Evolutionary conservation across 2,797 vertebrate species (phyloP), one percentile per base, ranked within the genome.

Genomic region (Bovichtus variegatus): DNA sequence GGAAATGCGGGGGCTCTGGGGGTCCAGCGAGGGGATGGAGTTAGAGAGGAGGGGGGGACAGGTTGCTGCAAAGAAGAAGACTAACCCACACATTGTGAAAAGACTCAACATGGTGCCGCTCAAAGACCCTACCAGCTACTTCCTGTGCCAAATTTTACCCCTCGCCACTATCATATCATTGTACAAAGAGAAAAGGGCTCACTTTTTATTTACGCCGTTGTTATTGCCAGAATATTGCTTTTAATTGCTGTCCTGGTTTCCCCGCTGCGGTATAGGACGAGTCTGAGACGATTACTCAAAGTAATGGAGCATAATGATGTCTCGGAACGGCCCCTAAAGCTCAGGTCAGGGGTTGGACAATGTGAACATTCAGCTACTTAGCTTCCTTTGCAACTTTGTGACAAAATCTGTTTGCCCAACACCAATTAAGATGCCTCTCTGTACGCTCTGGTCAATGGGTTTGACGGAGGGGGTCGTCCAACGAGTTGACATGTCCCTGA

Each of bases 281-380:
- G 93, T 94, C 92, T 92, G 91, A 93, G 92, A 94, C 80, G 92
- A 96, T 95, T 94, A 95, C 95, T 95, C 94, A 95, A 94, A 89
- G 93, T 94, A 96, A 95, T 92, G 91, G 94, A 95, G 94, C 95
- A 94, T 94, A 94, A 96, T 94, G 94, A 95, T 93, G 93, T 92
- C 92, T 93, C 87, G 34, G 91, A 93, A 86, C 73, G 80, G 88
- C 87, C 92, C 91, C 89, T 75, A 76, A 76, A 91, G 85, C 90
- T 80, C 85, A 89, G 95, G 95, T 96, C 95, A 96, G 94, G 94
- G 94, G 94, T 95, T 94, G 94, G 92, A 96, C 95, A 95, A 96
- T 95, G 95, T 95, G 94, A 95, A 95, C 94, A 95, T 95, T 96
- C 95, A 96, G 95, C 95, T 96, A 96, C 95, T 96, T 96, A 96